phyloP scores from a whole-genome alignment of 2,797 vertebrate species.

The Argentina silus region DNA sequence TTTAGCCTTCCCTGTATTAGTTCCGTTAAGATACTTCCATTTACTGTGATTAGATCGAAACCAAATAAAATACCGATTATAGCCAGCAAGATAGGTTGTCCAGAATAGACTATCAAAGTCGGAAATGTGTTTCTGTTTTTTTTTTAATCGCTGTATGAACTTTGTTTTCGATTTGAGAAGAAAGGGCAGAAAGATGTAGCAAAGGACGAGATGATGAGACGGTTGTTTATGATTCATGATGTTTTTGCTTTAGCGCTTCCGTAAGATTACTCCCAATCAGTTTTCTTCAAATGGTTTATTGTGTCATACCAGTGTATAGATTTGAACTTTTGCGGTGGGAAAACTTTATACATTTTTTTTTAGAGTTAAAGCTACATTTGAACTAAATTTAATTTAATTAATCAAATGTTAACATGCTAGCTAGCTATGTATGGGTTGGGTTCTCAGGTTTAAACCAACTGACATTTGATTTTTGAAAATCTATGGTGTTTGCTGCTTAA shows the following conservation, averaged over 20 bases:
- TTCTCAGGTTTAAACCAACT: constrained; percentile 26
- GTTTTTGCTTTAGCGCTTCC: constrained; percentile 42
- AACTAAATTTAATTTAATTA: not conserved
- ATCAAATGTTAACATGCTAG: constrained; percentile 14
- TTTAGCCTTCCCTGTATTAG: not conserved
- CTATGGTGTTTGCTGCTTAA: not conserved
- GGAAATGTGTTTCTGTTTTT: not conserved
- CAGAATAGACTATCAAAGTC: constrained; percentile 37
- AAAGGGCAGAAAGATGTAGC: constrained; percentile 10
- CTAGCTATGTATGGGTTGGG: constrained; percentile 9
- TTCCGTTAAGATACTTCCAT: constrained; percentile 32
- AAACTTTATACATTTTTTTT: not conserved
- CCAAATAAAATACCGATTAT: constrained; percentile 64
- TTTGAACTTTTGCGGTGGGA: not conserved
- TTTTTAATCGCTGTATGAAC: not conserved
- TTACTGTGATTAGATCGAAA: constrained; percentile 59
- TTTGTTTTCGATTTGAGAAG: not conserved
- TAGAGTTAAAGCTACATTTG: constrained; percentile 1
- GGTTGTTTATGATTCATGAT: not conserved
- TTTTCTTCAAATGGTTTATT: constrained; percentile 1
- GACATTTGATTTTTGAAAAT: constrained; percentile 10
- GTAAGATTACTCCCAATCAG: constrained; percentile 6
- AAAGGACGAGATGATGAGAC: not conserved
- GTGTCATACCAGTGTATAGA: constrained; percentile 1
- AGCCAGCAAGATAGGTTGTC: constrained; percentile 52